phyloP scores from a whole-genome alignment of 2,113 vertebrate genomes.

The Forbesichthys agassizii region DNA sequence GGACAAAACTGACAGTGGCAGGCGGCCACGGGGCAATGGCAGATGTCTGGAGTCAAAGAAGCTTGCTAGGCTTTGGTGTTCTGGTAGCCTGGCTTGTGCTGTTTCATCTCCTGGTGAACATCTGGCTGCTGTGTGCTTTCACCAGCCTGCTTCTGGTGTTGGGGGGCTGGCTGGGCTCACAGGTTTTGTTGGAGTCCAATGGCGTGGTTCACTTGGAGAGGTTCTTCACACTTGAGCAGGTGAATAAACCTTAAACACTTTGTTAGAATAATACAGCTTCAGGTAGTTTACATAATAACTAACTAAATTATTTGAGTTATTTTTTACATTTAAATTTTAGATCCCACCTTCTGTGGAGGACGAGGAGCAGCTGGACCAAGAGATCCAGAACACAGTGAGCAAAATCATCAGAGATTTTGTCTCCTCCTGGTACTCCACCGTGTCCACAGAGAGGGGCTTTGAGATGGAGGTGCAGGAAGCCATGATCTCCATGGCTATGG shows the following conservation, averaged over 20 bases:
- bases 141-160: slow-evolving; percentile 80
- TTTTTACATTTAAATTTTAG: slow-evolving; percentile 22
- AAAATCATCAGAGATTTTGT: slow-evolving; percentile 94
- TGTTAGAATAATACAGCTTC: not conserved
- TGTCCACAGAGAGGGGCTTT: slow-evolving; percentile 82
- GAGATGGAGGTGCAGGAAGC: slow-evolving; percentile 83
- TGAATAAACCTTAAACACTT: slow-evolving; percentile 1
- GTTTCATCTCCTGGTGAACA: slow-evolving; percentile 84
- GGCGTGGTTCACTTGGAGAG: slow-evolving; percentile 84
- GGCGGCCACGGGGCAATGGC: slow-evolving; percentile 41
- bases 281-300: not conserved
- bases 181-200: slow-evolving; percentile 58
- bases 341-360: slow-evolving; percentile 52
- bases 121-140: slow-evolving; percentile 85
- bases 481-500: slow-evolving; percentile 82
- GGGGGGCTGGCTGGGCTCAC: slow-evolving; percentile 85
- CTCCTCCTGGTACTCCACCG: slow-evolving; percentile 85
- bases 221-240: slow-evolving; percentile 76
- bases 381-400: slow-evolving; percentile 79
- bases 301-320: too few relatives aligned
- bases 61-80: slow-evolving; percentile 71
- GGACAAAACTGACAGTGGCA: not conserved
- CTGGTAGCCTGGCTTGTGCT: slow-evolving; percentile 83
- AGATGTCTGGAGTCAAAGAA: slow-evolving; percentile 70
- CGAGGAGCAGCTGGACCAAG: slow-evolving; percentile 72